phyloP scores from a whole-genome alignment of 2,888 invertebrate genomes.

The Phragmatobia fuliginosa region DNA sequence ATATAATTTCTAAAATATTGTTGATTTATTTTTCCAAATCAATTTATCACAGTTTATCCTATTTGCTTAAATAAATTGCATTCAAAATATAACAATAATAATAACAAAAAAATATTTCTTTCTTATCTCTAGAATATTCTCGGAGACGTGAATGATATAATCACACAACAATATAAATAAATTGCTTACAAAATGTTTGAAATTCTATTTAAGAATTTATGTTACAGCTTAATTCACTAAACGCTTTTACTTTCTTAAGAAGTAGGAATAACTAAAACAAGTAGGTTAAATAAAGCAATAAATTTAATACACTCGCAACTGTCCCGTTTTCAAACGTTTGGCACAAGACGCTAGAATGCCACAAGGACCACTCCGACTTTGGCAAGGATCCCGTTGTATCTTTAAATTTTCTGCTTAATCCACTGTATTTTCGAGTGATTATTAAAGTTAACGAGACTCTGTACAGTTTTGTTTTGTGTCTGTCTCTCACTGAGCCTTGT shows the following conservation, averaged over 20 bases:
- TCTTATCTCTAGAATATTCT: background rate
- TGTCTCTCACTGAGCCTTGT: conserved; percentile 28
- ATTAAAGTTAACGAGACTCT: conserved; percentile 77
- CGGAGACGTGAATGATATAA: background rate
- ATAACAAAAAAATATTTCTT: too few relatives aligned
- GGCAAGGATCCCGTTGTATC: conserved; percentile 83
- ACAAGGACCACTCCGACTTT: conserved; percentile 72
- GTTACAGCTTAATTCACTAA: background rate
- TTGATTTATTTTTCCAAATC: background rate
- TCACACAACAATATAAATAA: background rate
- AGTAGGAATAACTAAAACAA: conserved; percentile 27
- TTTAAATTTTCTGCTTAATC: conserved; percentile 81
- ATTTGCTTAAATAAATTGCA: background rate
- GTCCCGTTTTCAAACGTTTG: conserved; percentile 50
- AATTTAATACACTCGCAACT: conserved; percentile 62
- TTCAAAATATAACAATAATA: too few relatives aligned
- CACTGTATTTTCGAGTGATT: conserved; percentile 73
- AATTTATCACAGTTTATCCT: background rate
- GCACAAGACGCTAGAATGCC: conserved; percentile 57
- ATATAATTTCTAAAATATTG: too few relatives aligned
- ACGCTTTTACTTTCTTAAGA: conserved; percentile 12
- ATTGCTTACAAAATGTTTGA: background rate
- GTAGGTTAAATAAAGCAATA: conserved; percentile 64
- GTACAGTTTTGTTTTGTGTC: conserved; percentile 40
- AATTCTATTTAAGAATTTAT: background rate